phyloP scores from a whole-genome alignment of 1,140 invertebrate species.

The Sinonovacula constricta region DNA sequence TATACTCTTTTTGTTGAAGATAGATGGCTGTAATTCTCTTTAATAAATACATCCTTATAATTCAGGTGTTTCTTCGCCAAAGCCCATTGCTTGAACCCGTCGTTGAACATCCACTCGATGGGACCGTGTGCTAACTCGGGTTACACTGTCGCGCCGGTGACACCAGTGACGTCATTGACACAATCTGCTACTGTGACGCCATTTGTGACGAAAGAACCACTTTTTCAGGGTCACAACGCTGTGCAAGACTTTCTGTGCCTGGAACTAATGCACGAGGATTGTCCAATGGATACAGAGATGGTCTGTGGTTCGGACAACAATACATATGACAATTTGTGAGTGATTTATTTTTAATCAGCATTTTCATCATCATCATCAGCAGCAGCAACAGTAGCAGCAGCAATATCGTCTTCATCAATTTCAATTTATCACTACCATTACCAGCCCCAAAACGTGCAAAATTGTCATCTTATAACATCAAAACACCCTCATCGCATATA shows the following conservation, averaged over 20 bases:
- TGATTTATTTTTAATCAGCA: not conserved
- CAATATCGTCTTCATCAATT: no score
- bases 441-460: no score
- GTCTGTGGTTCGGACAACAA: slow-evolving; percentile 28
- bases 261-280: slow-evolving; percentile 39
- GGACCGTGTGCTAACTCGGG: slow-evolving; percentile 7
- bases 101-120: not conserved
- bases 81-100: slow-evolving; percentile 4
- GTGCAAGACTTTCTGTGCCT: slow-evolving; percentile 35
- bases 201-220: slow-evolving; percentile 6
- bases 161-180: not conserved
- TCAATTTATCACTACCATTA: no score
- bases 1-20: no score
- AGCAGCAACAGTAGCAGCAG: no score
- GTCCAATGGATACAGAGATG: slow-evolving; percentile 28
- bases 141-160: not conserved
- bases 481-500: no score
- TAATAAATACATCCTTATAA: no score
- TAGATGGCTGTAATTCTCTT: no score
- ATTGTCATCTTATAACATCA: no score
- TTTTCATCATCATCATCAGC: no score
- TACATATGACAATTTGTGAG: slow-evolving; percentile 36
- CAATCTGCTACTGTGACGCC: not conserved
- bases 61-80: slow-evolving; percentile 27
- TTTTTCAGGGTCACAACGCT: slow-evolving; percentile 27